Evolutionary conservation across 2,113 vertebrate species (phyloP).

Genomic region (Peromyscus leucopus): DNA sequence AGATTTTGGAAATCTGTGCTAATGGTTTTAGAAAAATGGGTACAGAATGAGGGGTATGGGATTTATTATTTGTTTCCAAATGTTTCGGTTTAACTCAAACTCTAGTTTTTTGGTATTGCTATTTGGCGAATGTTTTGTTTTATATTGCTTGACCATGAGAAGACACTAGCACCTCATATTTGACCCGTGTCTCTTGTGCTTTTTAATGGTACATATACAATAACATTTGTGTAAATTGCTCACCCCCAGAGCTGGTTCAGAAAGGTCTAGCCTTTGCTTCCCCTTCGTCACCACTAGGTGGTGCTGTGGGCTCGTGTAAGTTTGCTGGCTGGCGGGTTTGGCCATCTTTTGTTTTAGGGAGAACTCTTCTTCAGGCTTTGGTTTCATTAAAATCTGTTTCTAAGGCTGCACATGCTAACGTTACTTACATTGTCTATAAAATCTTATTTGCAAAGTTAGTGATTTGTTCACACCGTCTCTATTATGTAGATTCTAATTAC

Average conservation of each 20-base stretch:
- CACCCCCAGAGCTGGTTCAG: not conserved
- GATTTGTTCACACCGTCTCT: slow-evolving; percentile 27
- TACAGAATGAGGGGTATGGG: not conserved
- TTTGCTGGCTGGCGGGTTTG: not conserved
- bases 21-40: slow-evolving; percentile 52
- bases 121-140: not conserved
- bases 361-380: slow-evolving; percentile 50
- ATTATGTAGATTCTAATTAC: slow-evolving; percentile 58
- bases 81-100: slow-evolving; percentile 49
- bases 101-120: slow-evolving; percentile 16
- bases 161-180: not conserved
- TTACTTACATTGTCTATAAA: slow-evolving; percentile 57
- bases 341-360: slow-evolving; percentile 71
- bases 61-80: slow-evolving; percentile 48
- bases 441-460: slow-evolving; percentile 64
- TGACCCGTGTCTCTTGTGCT: not conserved
- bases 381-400: slow-evolving; percentile 65
- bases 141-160: not conserved
- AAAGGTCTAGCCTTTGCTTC: not conserved
- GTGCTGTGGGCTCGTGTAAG: slow-evolving; percentile 72
- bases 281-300: slow-evolving; percentile 82
- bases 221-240: not conserved
- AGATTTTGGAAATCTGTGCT: not conserved
- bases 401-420: slow-evolving; percentile 55
- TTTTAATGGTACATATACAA: not conserved